Evolutionary conservation across 2,113 vertebrate species (phyloP), one percentile per base, ranked within the genome.

Genomic region (Condylura cristata): DNA sequence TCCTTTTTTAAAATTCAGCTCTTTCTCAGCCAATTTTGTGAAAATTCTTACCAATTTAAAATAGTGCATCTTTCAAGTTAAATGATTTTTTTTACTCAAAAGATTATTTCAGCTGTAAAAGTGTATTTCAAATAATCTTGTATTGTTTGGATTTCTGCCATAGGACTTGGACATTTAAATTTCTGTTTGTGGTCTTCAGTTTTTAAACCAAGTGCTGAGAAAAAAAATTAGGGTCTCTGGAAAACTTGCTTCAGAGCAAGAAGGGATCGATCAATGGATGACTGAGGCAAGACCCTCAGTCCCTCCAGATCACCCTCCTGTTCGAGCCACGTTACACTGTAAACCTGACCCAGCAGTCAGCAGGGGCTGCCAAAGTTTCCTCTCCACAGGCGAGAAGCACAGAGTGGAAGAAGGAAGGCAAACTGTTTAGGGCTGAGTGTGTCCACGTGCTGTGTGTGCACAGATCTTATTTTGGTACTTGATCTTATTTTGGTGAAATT

Each of bases 1-100:
- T 3, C 58, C 60, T 12, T 79, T 88, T 87, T 70, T 16, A 46
- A 95, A 95, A 82, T 90, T 70, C 6, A 61, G 20, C 90, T 71
- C 8, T 18, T 72, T 51, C 48, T 51, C 30, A 44, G 26, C 81
- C 44, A 60, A 51, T 81, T 94, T 56, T 72, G n/a, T 87, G 20
- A 94, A 89, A 70, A 89, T 63, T 7, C 41, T 92, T 95, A 90
- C 34, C 79, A 37, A 87, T 80, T 86, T 75, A 91, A 94, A 90
- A 89, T 39, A 51, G 8, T 90, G 3, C 44, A 39, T 7, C 32
- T 93, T 93, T 89, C 28, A 91, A 89, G 89, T 71, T 46, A 86
- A 91, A n/a, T 18, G 6, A 48, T 46, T 70, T 86, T 46, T 70
- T 86, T 89, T 76, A 82, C 58, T 46, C 16, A 20, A 51, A 60